Evolutionary conservation across 2,797 vertebrate species (phyloP).

Genomic region (Syngnathus rostellatus): DNA sequence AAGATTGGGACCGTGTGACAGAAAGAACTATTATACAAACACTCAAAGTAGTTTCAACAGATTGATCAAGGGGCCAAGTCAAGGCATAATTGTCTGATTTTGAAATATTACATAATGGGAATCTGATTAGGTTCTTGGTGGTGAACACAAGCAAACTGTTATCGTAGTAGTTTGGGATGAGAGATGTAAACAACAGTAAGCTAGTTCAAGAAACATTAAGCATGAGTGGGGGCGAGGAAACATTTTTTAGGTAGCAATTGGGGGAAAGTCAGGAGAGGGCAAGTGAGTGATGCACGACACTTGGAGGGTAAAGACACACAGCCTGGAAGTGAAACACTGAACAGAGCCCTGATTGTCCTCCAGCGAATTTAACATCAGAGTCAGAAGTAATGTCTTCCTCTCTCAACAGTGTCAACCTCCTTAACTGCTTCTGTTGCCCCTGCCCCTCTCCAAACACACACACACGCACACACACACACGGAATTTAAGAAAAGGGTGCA

Average conservation of each 20-base stretch:
- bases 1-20: too few relatives aligned
- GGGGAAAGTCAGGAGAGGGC: background rate
- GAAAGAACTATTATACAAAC: background rate
- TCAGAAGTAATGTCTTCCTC: conserved; percentile 59
- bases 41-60: background rate
- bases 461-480: background rate
- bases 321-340: conserved; percentile 27
- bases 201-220: background rate
- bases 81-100: too few relatives aligned
- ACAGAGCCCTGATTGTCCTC: conserved; percentile 60
- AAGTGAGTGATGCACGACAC: background rate
- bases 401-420: conserved; percentile 47
- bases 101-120: too few relatives aligned
- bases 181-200: background rate
- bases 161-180: too few relatives aligned
- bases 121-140: too few relatives aligned
- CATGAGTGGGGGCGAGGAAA: background rate
- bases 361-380: conserved; percentile 62
- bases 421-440: conserved; percentile 22
- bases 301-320: conserved; percentile 9
- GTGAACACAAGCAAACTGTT: too few relatives aligned
- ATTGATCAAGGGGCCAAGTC: background rate
- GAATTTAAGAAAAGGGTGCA: background rate
- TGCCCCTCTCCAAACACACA: background rate
- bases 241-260: conserved; percentile 3